These are phyloP conservation scores for Mormyrus proboscirostris DNA, from an alignment of 2,797 vertebrate species.

Conservation along the genomic window DNA sequence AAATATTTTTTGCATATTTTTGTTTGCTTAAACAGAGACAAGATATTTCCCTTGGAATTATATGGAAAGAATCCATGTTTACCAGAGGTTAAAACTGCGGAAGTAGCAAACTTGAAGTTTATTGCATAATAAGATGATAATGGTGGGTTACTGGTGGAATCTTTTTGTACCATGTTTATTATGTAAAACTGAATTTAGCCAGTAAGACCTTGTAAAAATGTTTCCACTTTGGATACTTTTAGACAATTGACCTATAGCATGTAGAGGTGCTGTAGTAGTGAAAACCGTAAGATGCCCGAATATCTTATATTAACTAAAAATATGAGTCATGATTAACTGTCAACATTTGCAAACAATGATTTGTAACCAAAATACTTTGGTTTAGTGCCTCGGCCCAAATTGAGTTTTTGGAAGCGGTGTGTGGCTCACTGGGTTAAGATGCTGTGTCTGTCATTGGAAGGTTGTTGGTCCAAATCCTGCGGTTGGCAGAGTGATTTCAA, in stretches of 20 bases:
- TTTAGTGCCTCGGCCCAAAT: background rate
- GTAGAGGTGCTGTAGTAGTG: background rate
- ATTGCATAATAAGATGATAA: background rate
- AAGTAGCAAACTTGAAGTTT: background rate
- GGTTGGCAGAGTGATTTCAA: background rate
- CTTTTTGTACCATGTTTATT: background rate
- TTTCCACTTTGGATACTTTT: background rate
- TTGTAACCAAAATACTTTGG: background rate
- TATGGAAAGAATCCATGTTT: background rate
- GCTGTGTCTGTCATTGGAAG: background rate
- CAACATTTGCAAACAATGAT: background rate
- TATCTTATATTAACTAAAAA: background rate
- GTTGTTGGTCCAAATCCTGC: background rate
- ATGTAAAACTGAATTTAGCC: background rate
- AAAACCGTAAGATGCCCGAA: background rate
- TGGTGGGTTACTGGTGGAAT: background rate
- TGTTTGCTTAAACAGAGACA: background rate
- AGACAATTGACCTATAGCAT: background rate
- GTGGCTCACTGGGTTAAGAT: background rate
- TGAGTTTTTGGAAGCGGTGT: background rate
- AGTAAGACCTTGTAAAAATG: background rate
- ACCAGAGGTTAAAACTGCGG: background rate
- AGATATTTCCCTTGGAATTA: slow-evolving; percentile 1
- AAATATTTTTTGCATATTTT: background rate
- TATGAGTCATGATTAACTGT: background rate